Percentiles rank a stretch among this genome's conserved stretches.
These are phyloP conservation scores for Brachionus asplanchnoidis DNA, from an alignment of 1,140 invertebrate species.

Conservation along the genomic window DNA sequence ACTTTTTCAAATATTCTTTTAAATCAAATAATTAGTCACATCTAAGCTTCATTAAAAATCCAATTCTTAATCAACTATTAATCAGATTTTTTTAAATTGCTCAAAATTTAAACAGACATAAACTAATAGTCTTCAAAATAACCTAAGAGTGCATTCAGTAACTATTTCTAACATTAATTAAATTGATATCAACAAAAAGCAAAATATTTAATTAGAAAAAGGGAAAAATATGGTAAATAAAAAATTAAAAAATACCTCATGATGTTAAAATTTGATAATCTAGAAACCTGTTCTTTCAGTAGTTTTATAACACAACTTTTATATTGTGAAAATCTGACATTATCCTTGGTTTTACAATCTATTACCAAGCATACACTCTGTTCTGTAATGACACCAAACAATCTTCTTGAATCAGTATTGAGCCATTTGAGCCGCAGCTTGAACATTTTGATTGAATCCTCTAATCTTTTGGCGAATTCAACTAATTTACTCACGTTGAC, in stretches of 20 bases:
- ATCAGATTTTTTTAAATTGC: too few species aligned
- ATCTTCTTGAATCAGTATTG: constrained; percentile 53
- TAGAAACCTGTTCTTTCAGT: constrained; percentile 53
- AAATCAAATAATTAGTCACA: too few species aligned
- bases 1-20: too few species aligned
- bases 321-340: constrained; percentile 54
- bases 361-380: constrained; percentile 51
- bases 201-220: neutral
- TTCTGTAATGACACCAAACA: constrained; percentile 56
- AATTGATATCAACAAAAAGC: too few species aligned
- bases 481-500: constrained; percentile 49
- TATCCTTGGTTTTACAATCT: constrained; percentile 52
- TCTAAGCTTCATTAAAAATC: too few species aligned
- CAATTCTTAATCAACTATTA: too few species aligned
- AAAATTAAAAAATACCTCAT: constrained; percentile 48
- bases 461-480: constrained; percentile 49
- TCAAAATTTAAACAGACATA: too few species aligned
- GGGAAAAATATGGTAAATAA: neutral
- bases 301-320: constrained; percentile 51
- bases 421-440: constrained; percentile 54
- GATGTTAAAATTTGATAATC: constrained; percentile 54
- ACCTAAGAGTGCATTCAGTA: too few species aligned
- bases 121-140: too few species aligned
- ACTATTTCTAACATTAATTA: too few species aligned
- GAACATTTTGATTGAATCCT: constrained; percentile 50